Conservation (phyloP, 2,888 invertebrate species). For the Clanis bilineata region DNA sequence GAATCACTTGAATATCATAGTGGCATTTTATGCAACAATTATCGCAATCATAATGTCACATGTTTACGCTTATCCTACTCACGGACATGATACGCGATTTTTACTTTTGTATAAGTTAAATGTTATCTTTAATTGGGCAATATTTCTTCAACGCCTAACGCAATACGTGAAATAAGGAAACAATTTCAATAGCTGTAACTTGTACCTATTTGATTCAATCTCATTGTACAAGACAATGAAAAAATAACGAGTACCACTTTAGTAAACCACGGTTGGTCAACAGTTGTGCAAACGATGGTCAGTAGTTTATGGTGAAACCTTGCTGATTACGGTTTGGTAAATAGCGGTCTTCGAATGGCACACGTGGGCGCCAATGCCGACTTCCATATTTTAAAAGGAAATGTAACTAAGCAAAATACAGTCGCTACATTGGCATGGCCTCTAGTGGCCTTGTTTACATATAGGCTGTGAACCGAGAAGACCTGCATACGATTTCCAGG, state of each 20-base stretch:
- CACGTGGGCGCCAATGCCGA: conserved; percentile 44
- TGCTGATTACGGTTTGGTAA: conserved; percentile 37
- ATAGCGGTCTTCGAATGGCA: conserved; percentile 39
- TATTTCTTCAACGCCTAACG: not conserved
- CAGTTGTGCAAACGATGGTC: conserved; percentile 20
- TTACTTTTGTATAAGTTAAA: not conserved
- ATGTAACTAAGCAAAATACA: not conserved
- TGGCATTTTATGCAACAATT: conserved; percentile 12
- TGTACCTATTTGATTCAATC: conserved; percentile 25
- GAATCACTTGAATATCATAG: not conserved
- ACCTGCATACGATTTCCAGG: too few species aligned
- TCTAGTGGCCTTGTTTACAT: too few species aligned
- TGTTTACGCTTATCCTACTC: not conserved
- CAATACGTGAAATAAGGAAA: conserved; percentile 18
- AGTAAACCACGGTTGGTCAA: conserved; percentile 15
- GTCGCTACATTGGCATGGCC: too few species aligned
- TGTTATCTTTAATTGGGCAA: conserved; percentile 9
- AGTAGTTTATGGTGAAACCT: conserved; percentile 50
- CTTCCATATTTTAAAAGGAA: conserved; percentile 7
- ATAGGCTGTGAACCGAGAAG: too few species aligned
- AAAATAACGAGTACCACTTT: conserved; percentile 11
- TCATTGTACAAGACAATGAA: conserved; percentile 28
- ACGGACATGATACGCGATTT: not conserved
- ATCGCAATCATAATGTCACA: conserved; percentile 7
- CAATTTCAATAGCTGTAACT: conserved; percentile 22